Base-by-base conservation (phyloP, 2,888 invertebrate genomes). In the Lithophane leautieri region DNA sequence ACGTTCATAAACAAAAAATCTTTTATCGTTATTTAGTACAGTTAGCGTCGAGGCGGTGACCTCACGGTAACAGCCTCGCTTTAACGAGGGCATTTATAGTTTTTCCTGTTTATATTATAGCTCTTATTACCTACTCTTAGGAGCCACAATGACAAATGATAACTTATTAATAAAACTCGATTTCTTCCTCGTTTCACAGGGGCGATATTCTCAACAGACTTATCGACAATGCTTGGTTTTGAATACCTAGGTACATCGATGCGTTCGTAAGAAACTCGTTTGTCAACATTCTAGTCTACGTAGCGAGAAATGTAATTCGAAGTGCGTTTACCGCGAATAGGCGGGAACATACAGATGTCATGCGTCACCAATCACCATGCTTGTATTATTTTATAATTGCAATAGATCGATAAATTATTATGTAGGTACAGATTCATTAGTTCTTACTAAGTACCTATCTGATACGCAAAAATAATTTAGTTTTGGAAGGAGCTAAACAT, bases 31-130 rank as follows among this genome's bases (percentile, higher is more conserved):
- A 44, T 71, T 71, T 71, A 78, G 40, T 78, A 60, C 66, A 67
- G 67, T 66, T 70, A 83, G 63, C 67, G 65, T 58, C 19, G 52
- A 68, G 34, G 54, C 68, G 74, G 70, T 86, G 86, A 87, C 87
- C 79, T 86, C 85, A 86, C 65, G 40, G 47, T 68, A 85, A 66
- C 72, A 79, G 67, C 83, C 56, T 74, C 44, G 76, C 81, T 85
- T 81, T 73, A 87, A 79, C 67, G 65, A 73, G 86, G 66, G 61
- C 75, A 79, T 87, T 52, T 67, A 28, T 7, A 44, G 61, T 62
- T 81, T 82, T 82, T 75, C 80, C 70, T 73, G 76, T 71, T 58
- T 66, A 34, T 40, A 56, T 61, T 65, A 47, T 80, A 80, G 61
- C 66, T 76, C 74, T 73, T 78, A 75, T 54, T 40, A 0, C 67